Base-by-base conservation (phyloP, 2,888 invertebrate species). In the Epinotia ramella region DNA sequence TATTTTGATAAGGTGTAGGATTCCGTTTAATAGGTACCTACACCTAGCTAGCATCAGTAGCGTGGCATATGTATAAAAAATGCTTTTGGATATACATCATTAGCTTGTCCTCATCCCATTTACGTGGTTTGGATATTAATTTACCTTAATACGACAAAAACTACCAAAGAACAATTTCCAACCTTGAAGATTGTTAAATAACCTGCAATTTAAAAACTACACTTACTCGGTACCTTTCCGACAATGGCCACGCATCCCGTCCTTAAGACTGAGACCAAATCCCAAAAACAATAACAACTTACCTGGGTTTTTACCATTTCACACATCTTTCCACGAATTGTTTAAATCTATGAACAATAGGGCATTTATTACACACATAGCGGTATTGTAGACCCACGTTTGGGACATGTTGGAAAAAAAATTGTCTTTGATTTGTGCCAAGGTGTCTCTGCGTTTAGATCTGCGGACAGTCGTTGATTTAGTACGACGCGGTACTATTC, bases 261-360 rank as follows among this genome's bases (percentile, higher is more conserved):
- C 75, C 73, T 65, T 28, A 53, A 18, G 71, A 66, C 68, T 40
- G 40, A 40, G 40, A 40, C 40, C 40, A 46, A 46, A 64, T 72
- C 62, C 62, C 53, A 80, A 80, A 83, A 83, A 83, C 84, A 84
- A 84, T 63, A 20, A 63, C n/a, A 70, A 62, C 72, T 64, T 83
- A 86, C 86, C 86, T 86, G 86, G 80, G 78, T 81, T 80, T 80
- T 83, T 79, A 77, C 78, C 79, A 78, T 79, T 83, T 83, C 83
- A 85, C 81, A 78, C 83, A 72, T 72, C 44, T 76, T 73, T 72
- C 67, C 60, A 56, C 44, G 71, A 76, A 62, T 62, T 70, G 69
- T 56, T 75, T 62, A 53, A 66, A 66, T 62, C 76, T 72, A 72
- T 72, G 72, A 76, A 76, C 76, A 75, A 75, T 66, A 44, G 70